Percentiles rank a stretch among this genome's conserved stretches.
phyloP scores from a whole-genome alignment of 2,888 invertebrate species.

The Melanargia galathea region DNA sequence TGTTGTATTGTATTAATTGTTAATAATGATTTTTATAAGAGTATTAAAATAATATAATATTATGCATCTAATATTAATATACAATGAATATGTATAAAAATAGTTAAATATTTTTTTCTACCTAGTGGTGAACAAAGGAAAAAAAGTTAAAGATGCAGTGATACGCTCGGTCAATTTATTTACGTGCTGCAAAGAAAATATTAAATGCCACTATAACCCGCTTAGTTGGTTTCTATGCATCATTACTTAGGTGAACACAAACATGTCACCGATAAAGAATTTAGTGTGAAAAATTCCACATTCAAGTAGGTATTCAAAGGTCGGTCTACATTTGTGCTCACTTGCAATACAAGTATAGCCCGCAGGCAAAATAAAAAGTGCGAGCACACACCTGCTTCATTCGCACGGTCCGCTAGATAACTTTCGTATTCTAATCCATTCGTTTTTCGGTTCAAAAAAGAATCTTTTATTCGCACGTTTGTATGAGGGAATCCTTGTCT shows the following conservation, averaged over 20 bases:
- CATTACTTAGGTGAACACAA: background rate
- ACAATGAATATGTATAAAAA: too few relatives aligned
- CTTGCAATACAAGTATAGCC: constrained; percentile 43
- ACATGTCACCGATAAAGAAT: constrained; percentile 3
- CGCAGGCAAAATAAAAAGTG: constrained; percentile 50
- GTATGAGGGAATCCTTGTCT: constrained; percentile 13
- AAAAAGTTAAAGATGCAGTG: too few relatives aligned
- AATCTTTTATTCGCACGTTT: constrained; percentile 51
- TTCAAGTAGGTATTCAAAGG: constrained; percentile 24
- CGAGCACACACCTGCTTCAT: constrained; percentile 60
- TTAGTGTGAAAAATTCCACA: constrained; percentile 6
- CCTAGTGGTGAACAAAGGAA: too few relatives aligned
- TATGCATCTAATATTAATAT: too few relatives aligned
- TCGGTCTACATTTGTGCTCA: constrained; percentile 40
- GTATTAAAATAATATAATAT: too few relatives aligned
- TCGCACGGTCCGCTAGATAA: constrained; percentile 68
- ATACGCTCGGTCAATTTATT: too few relatives aligned
- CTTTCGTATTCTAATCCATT: constrained; percentile 52
- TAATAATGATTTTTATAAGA: too few relatives aligned
- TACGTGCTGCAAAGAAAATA: background rate
- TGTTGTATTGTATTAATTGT: background rate
- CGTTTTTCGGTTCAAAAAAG: constrained; percentile 50
- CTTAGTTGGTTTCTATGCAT: background rate
- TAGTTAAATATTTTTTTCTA: too few relatives aligned
- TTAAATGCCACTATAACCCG: background rate